Conservation (phyloP, 2,797 vertebrate species). For the Tadarida brasiliensis region DNA sequence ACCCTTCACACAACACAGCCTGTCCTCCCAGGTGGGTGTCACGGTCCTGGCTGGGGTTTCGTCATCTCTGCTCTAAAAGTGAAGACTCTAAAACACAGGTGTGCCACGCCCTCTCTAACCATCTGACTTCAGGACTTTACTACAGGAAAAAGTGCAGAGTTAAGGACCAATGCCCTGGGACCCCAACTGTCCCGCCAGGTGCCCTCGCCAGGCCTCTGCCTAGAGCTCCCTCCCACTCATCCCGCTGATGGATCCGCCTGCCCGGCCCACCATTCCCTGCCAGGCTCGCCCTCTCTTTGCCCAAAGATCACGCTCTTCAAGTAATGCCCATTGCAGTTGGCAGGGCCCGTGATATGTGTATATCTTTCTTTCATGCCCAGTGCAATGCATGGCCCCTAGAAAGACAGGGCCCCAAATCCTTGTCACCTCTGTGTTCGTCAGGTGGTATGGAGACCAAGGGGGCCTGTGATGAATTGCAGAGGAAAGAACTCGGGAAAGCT, state of each 20-base stretch:
- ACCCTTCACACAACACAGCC: too few species aligned
- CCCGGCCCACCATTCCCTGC: too few species aligned
- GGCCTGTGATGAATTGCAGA: background rate
- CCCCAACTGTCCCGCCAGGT: background rate
- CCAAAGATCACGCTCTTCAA: fast-evolving
- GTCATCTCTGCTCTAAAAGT: background rate
- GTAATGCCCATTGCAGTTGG: fast-evolving
- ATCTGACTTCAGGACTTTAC: background rate
- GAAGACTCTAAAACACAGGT: too few species aligned
- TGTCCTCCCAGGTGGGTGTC: background rate
- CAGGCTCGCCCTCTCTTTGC: fast-evolving
- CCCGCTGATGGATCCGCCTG: fast-evolving
- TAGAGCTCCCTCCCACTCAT: too few species aligned
- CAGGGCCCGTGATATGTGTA: fast-evolving
- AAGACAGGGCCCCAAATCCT: background rate
- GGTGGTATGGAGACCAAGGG: fast-evolving
- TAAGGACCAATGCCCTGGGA: background rate
- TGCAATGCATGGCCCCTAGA: background rate
- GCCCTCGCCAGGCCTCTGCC: fast-evolving
- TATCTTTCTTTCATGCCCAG: background rate
- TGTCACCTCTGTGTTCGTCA: background rate
- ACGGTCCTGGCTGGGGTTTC: fast-evolving
- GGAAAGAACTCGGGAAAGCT: fast-evolving
- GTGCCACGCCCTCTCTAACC: background rate
- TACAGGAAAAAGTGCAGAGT: background rate